These are phyloP conservation scores for Drosophila mettleri DNA, from an alignment of 2,888 invertebrate species.

Conservation along the genomic window DNA sequence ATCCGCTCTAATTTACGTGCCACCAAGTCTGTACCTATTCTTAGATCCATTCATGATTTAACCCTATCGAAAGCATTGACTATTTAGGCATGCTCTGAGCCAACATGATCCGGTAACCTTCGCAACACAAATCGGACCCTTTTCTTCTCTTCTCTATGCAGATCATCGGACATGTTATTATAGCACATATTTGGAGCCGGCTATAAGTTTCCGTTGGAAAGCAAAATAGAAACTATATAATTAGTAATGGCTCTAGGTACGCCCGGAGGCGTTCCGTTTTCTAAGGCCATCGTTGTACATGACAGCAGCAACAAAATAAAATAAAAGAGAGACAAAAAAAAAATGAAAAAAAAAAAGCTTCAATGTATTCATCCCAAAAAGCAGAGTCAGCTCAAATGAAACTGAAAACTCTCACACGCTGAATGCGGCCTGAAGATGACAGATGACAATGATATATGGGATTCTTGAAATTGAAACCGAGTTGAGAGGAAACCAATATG, in stretches of 20 bases:
- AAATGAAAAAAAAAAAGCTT: slow-evolving; percentile 21
- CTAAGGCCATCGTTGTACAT: slow-evolving; percentile 34
- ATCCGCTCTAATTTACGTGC: slow-evolving; percentile 28
- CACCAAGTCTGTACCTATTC: slow-evolving; percentile 33
- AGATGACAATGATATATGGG: slow-evolving; percentile 71
- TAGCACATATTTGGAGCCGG: slow-evolving; percentile 37
- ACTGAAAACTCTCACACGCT: slow-evolving; percentile 62
- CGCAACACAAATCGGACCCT: slow-evolving; percentile 18
- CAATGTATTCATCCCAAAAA: slow-evolving; percentile 18
- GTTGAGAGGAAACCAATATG: slow-evolving; percentile 32
- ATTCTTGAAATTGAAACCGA: slow-evolving; percentile 68
- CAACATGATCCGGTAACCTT: slow-evolving; percentile 32
- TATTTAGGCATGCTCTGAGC: slow-evolving; percentile 11
- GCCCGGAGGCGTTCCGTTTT: slow-evolving; percentile 55
- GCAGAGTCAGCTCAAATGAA: slow-evolving; percentile 52
- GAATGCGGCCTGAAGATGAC: slow-evolving; percentile 41
- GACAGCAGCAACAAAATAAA: slow-evolving; percentile 17
- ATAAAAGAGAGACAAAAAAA: neutral
- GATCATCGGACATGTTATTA: slow-evolving; percentile 47
- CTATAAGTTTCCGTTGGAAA: slow-evolving; percentile 62
- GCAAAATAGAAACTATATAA: slow-evolving; percentile 69
- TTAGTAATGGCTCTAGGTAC: slow-evolving; percentile 66
- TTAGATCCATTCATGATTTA: slow-evolving; percentile 14
- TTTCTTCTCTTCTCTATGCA: slow-evolving; percentile 1
- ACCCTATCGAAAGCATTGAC: slow-evolving; percentile 8